A percentile compares a stretch with the other conserved stretches of the same genome.
phyloP scores from a whole-genome alignment of 2,113 vertebrate species.

The Odocoileus hemionus region DNA sequence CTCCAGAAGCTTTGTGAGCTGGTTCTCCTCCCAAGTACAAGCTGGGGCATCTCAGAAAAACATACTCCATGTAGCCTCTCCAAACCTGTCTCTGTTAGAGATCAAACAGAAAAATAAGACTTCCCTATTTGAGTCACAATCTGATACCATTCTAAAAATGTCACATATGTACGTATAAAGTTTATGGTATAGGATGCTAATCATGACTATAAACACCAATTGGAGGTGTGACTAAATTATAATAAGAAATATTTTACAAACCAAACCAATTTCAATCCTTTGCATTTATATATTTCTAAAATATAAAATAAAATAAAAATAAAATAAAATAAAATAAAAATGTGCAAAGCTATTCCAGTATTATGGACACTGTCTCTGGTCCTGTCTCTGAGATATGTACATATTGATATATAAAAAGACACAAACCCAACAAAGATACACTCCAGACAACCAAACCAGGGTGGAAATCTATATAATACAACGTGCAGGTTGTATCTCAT shows the following conservation, averaged over 20 bases:
- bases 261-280: not conserved
- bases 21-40: not conserved
- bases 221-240: not conserved
- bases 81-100: not conserved
- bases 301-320: too few species aligned
- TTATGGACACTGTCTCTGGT: not conserved
- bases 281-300: not conserved
- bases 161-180: not conserved
- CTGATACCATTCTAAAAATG: not conserved
- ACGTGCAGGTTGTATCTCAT: not conserved
- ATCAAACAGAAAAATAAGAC: not conserved
- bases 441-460: not conserved
- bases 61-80: not conserved
- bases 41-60: not conserved
- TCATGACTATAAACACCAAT: not conserved
- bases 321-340: not conserved
- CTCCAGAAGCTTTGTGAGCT: not conserved
- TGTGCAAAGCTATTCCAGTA: conserved; percentile 6
- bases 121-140: not conserved
- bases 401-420: not conserved
- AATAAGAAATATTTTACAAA: not conserved
- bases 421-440: not conserved
- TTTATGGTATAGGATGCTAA: not conserved
- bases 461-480: not conserved
- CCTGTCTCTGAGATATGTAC: not conserved